phyloP scores from a whole-genome alignment of 2,888 invertebrate species.

The Fragum whitleyi region DNA sequence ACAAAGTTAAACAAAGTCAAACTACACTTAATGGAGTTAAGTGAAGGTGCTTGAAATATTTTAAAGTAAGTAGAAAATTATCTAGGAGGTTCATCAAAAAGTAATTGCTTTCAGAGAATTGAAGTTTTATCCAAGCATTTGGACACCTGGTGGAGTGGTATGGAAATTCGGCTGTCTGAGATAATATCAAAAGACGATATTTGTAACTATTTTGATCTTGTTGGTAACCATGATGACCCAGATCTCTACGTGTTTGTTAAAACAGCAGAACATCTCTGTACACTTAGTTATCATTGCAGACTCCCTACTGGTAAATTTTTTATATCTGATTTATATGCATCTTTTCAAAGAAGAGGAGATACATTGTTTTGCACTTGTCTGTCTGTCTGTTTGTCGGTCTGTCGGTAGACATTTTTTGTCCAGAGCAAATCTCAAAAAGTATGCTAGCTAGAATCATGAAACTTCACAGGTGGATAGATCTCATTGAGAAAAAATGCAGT shows the following conservation, averaged over 20 bases:
- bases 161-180: slow-evolving; percentile 75
- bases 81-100: no score
- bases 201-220: slow-evolving; percentile 78
- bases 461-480: no score
- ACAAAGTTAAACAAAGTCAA: no score
- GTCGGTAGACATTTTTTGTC: no score
- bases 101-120: slow-evolving; percentile 42
- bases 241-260: slow-evolving; percentile 78
- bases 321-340: neutral
- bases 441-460: no score
- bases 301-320: slow-evolving; percentile 69
- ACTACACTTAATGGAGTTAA: no score
- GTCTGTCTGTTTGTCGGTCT: no score
- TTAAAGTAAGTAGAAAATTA: no score
- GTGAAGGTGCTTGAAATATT: no score
- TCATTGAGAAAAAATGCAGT: no score
- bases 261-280: slow-evolving; percentile 76
- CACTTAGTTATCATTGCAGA: slow-evolving; percentile 73
- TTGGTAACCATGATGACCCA: slow-evolving; percentile 76
- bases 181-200: slow-evolving; percentile 77
- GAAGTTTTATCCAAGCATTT: slow-evolving; percentile 73
- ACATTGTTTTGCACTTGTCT: no score
- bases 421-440: no score
- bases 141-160: slow-evolving; percentile 80
- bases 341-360: neutral